A percentile compares a stretch with the other conserved stretches of the same genome.
phyloP scores from a whole-genome alignment of 2,888 invertebrate species.

The Drosophila longiperda region DNA sequence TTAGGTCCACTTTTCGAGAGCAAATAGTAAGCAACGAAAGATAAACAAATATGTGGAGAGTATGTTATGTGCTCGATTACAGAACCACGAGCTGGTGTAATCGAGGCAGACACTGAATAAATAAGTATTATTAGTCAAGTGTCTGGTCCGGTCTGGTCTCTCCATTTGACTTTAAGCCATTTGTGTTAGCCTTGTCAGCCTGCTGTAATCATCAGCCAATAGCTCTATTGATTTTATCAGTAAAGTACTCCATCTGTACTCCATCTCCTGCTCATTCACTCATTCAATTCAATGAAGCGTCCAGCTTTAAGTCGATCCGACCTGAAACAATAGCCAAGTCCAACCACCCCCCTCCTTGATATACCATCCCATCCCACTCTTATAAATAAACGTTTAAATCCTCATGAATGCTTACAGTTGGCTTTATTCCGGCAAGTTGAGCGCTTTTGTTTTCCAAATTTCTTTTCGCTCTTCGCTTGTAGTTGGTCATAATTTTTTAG shows the following conservation, averaged over 20 bases:
- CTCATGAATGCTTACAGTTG: constrained; percentile 82
- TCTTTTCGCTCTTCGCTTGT: constrained; percentile 62
- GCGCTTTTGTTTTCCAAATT: constrained; percentile 78
- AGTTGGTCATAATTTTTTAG: constrained; percentile 83
- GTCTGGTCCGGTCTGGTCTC: constrained; percentile 18
- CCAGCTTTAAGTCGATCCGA: constrained; percentile 54
- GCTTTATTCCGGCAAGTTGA: constrained; percentile 71
- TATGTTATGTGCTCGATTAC: constrained; percentile 38
- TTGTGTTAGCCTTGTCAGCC: constrained; percentile 13
- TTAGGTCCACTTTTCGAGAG: constrained; percentile 25
- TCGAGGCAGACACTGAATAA: constrained; percentile 50
- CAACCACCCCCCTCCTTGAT: constrained; percentile 18
- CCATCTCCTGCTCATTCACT: constrained; percentile 9
- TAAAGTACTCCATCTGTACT: constrained; percentile 1
- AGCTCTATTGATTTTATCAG: constrained; percentile 52
- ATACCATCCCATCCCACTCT: constrained; percentile 23
- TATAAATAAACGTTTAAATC: constrained; percentile 82
- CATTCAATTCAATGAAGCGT: constrained; percentile 76
- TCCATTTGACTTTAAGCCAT: constrained; percentile 35
- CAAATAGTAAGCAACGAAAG: constrained; percentile 75
- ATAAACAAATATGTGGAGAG: constrained; percentile 66
- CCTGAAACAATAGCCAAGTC: constrained; percentile 37
- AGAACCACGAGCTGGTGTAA: constrained; percentile 40
- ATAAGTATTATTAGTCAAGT: constrained; percentile 42
- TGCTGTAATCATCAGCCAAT: constrained; percentile 30